Evolutionary conservation across 2,888 invertebrate genomes (phyloP), one percentile per base, ranked within the genome.

Genomic region (Troilus luridus): DNA sequence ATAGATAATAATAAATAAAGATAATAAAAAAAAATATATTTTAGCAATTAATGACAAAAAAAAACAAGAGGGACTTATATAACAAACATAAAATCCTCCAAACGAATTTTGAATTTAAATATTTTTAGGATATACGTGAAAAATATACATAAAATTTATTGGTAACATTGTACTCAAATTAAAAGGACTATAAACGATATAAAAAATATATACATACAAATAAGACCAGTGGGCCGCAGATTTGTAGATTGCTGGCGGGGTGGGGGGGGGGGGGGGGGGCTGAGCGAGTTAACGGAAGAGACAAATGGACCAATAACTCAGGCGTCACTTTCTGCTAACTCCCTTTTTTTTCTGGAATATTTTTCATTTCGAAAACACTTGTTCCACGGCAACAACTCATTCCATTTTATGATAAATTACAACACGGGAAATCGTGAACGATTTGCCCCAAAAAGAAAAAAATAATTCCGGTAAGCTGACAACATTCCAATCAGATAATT

Each of bases 361-460:
- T 85, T 85, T 85, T 58, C 85, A 54, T 58, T 56, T n/a, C 85
- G 85, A 58, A 77, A 85, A 85, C 85, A 85, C 85, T 85, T 85
- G 85, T 56, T 85, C 12, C 21, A 14, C 62, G 21, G 21, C 62
- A 11, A 21, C 21, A 62, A 21, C 21, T 21, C 72, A 77, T 41
- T 41, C 24, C 24, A 67, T 77, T 77, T 77, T 41, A 17, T 19
- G 72, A 77, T 41, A 41, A 77, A 77, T 77, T 27, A 24, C 72
- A 12, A 0, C 14, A 27, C 41, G 7, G 14, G 24, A 67, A 67
- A 67, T 11, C n/a, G n/a, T n/a, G 24, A 67, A n/a, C 10, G 14
- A 67, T 67, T 24, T 12, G 12, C 0, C 12, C 11, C 12, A 27
- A 64, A 64, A 64, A 64, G n/a, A 62, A 62, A 21, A n/a, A n/a